phyloP scores from a whole-genome alignment of 2,888 invertebrate species.

The Drosophila hawaiiensis region DNA sequence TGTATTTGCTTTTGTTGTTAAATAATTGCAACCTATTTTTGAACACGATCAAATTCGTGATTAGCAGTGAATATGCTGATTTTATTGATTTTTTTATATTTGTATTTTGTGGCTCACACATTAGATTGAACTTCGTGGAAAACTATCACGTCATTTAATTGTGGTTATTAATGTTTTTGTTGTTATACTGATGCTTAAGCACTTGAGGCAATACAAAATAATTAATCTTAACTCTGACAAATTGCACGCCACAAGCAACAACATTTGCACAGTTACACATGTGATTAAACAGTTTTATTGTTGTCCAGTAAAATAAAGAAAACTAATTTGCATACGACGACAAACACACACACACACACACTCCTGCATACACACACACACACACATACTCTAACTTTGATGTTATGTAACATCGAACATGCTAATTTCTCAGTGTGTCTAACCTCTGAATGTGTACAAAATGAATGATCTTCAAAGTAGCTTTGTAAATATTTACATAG shows the following conservation, averaged over 20 bases:
- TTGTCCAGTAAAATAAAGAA: slow-evolving; percentile 21
- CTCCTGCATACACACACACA: slow-evolving; percentile 21
- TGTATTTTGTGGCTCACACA: background rate
- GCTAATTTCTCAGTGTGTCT: slow-evolving; percentile 50
- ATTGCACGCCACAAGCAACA: slow-evolving; percentile 43
- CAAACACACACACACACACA: slow-evolving; percentile 4
- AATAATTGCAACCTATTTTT: background rate
- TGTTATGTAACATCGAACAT: slow-evolving; percentile 33
- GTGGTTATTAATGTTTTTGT: slow-evolving; percentile 16
- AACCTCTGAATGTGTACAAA: slow-evolving; percentile 53
- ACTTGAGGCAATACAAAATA: slow-evolving; percentile 9
- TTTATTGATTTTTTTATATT: background rate
- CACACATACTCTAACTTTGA: slow-evolving; percentile 17
- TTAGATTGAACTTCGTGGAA: slow-evolving; percentile 5
- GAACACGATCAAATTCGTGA: background rate
- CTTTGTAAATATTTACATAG: slow-evolving; percentile 47
- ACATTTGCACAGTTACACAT: slow-evolving; percentile 35
- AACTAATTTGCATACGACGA: slow-evolving; percentile 42
- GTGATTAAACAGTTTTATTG: slow-evolving; percentile 32
- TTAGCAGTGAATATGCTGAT: background rate
- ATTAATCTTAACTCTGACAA: slow-evolving; percentile 24
- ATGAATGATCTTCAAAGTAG: slow-evolving; percentile 37
- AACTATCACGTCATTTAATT: background rate
- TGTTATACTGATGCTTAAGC: slow-evolving; percentile 15
- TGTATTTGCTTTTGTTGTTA: background rate